Base-by-base conservation (phyloP, 2,113 vertebrate genomes). In the Seriola quinqueradiata region DNA sequence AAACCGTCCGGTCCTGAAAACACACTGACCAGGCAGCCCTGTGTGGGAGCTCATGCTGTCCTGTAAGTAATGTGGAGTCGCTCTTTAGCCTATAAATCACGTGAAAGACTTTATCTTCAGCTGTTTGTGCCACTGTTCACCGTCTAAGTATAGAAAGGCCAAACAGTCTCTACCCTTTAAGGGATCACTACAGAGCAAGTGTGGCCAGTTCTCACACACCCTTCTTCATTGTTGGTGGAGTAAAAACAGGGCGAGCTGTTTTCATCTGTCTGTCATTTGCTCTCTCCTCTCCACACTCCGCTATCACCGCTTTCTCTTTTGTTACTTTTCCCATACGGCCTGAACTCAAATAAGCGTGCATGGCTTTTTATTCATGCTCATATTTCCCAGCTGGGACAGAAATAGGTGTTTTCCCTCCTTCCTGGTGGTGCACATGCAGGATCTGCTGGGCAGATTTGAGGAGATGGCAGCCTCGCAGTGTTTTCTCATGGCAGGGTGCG, bases 401-500 rank as follows among this genome's bases (percentile, higher is more conserved):
- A 93, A 93, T 92, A 92, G 89, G 88, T 87, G 81, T 89, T 87
- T 88, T 92, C 61, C 77, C 83, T 86, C 63, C 16, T 44, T 82
- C 79, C 32, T 81, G 64, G 76, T 87, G 80, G 84, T 79, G 17
- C 10, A 4, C 25, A n/a, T 52, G 79, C 65, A 69, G 54, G 71
- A 69, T 81, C 46, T 81, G 75, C 85, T 50, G 65, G 80, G 72
- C 79, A 79, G 42, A 88, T 74, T 89, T 81, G 70, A 80, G 80
- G 82, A 74, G 81, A 88, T 77, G 89, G 87, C 87, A 84, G 78
- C 72, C 81, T 79, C 1, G 25, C 81, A 44, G 74, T 90, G 88
- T 93, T 93, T 93, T 92, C 85, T 88, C 79, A 74, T 80, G 83
- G 75, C 88, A 85, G 91, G 90, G 90, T 92, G 93, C 75, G 90